Percentiles rank a stretch among this genome's conserved stretches.
Conservation (phyloP, 1,140 invertebrate species). For the Nixonia krombeini region DNA sequence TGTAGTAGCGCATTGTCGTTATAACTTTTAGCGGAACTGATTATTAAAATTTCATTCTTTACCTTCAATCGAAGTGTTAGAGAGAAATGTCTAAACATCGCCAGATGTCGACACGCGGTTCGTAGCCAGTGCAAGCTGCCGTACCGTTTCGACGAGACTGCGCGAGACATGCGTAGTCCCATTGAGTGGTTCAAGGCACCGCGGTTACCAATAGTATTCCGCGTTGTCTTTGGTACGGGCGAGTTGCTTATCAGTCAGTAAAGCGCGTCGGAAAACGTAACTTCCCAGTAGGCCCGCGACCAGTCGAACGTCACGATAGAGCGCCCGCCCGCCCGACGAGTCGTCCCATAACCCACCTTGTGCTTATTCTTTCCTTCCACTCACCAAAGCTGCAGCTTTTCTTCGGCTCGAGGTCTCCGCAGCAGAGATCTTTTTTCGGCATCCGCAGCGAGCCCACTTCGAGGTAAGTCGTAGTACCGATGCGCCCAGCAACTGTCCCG, state of each 20-base stretch:
- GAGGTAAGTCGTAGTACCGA: constrained; percentile 56
- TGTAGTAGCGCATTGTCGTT: too few relatives aligned
- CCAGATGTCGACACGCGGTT: too few relatives aligned
- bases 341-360: too few relatives aligned
- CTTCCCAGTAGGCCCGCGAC: background rate
- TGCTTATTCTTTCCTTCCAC: constrained; percentile 12
- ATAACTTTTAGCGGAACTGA: too few relatives aligned
- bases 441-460: constrained; percentile 54
- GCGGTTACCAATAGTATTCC: constrained; percentile 62
- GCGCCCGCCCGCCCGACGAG: background rate
- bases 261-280: constrained; percentile 51
- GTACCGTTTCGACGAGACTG: too few relatives aligned
- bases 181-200: too few relatives aligned
- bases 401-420: constrained; percentile 62
- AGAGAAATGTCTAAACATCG: too few relatives aligned
- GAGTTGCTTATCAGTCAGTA: constrained; percentile 49
- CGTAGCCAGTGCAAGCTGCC: too few relatives aligned
- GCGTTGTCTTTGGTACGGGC: constrained; percentile 62
- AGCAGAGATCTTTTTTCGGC: constrained; percentile 54
- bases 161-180: too few relatives aligned
- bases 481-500: too few relatives aligned
- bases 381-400: constrained; percentile 65
- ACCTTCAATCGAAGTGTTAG: too few relatives aligned
- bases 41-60: too few relatives aligned
- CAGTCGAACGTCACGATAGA: background rate